phyloP scores from a whole-genome alignment of 2,888 invertebrate genomes.

The Cyaniris semiargus region DNA sequence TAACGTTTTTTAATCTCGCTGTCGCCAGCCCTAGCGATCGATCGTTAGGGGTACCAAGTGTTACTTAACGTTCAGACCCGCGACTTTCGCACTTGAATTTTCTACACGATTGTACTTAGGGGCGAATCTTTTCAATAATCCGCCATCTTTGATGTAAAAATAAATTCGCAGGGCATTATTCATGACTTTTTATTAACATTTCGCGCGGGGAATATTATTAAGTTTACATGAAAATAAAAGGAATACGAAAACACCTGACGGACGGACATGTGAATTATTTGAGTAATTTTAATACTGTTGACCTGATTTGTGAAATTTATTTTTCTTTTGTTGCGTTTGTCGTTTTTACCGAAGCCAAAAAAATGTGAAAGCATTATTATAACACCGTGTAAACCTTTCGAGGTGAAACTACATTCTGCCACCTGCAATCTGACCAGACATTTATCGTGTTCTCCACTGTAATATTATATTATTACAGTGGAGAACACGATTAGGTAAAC shows the following conservation, averaged over 20 bases:
- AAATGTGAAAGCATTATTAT: too few relatives aligned
- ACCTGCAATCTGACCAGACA: too few relatives aligned
- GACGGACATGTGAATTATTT: not conserved
- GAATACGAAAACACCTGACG: not conserved
- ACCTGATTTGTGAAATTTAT: not conserved
- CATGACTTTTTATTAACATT: not conserved
- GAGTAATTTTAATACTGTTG: not conserved
- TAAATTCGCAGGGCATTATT: not conserved
- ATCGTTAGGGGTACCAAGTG: not conserved
- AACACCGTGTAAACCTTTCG: too few relatives aligned
- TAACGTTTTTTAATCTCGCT: not conserved
- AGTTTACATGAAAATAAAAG: not conserved
- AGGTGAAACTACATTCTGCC: too few relatives aligned
- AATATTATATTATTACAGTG: too few relatives aligned
- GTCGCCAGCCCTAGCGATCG: not conserved
- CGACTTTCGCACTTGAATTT: constrained; percentile 30
- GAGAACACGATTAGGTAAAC: too few relatives aligned
- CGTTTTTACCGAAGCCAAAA: too few relatives aligned
- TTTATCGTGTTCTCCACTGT: too few relatives aligned
- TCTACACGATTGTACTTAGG: constrained; percentile 32
- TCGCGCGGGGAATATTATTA: not conserved
- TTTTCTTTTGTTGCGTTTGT: not conserved
- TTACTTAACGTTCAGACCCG: not conserved
- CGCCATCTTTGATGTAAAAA: constrained; percentile 18
- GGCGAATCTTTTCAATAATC: constrained; percentile 11